Evolutionary conservation across 2,797 vertebrate species (phyloP).

Genomic region (Scarus forsteni): DNA sequence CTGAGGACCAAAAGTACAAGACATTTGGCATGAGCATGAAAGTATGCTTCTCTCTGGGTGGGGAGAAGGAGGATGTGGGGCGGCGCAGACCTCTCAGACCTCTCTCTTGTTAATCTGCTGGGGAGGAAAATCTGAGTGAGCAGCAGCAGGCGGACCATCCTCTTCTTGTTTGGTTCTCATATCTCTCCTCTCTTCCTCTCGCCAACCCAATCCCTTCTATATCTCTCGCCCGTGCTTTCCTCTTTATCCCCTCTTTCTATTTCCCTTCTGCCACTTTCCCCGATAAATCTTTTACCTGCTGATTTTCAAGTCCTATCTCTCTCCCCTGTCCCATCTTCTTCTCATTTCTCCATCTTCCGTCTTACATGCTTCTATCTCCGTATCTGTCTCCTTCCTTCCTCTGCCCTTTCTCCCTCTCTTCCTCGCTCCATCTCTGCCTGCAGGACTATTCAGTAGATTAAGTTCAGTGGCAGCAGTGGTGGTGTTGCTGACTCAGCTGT

Average conservation of each 20-base stretch:
- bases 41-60: too few species aligned
- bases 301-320: conserved; percentile 58
- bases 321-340: conserved; percentile 18
- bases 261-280: conserved; percentile 61
- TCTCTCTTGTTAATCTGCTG: conserved; percentile 55
- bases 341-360: neutral
- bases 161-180: conserved; percentile 48
- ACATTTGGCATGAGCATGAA: too few species aligned
- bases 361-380: neutral
- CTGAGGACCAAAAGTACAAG: too few species aligned
- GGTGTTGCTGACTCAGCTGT: conserved; percentile 91
- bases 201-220: conserved; percentile 22
- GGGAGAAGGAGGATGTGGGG: neutral
- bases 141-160: conserved; percentile 54
- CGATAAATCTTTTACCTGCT: conserved; percentile 69
- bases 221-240: conserved; percentile 22
- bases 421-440: conserved; percentile 68
- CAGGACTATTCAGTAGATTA: conserved; percentile 85
- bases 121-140: conserved; percentile 54
- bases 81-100: conserved; percentile 36
- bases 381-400: conserved; percentile 43
- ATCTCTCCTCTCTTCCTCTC: conserved; percentile 25
- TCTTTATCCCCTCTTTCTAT: conserved; percentile 30
- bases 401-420: conserved; percentile 42
- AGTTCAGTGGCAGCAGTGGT: conserved; percentile 82